Evolutionary conservation across 2,888 invertebrate species (phyloP).

Genomic region (Phania funesta): DNA sequence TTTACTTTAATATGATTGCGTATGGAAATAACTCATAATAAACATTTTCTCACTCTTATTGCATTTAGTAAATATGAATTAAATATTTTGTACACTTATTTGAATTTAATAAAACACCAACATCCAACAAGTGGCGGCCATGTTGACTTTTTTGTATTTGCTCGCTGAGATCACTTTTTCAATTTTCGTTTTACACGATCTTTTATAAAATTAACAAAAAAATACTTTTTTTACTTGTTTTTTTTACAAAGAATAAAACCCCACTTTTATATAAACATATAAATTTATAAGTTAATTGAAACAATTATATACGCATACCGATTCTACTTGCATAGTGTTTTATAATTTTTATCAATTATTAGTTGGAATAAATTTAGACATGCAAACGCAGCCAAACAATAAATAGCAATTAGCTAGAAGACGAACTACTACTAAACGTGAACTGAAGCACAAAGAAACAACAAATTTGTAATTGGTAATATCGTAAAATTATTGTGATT

Average conservation of each 20-base stretch:
- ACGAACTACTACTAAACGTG: conserved; percentile 56
- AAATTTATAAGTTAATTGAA: not conserved
- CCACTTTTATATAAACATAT: not conserved
- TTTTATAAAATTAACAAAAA: conserved; percentile 48
- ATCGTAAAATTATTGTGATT: conserved; percentile 49
- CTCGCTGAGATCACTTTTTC: conserved; percentile 68
- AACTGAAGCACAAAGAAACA: conserved; percentile 41
- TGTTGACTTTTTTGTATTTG: conserved; percentile 74
- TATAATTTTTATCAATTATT: conserved; percentile 8
- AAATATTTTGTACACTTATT: conserved; percentile 39
- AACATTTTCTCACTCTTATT: conserved; percentile 29
- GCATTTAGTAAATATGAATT: conserved; percentile 30
- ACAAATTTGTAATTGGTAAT: not conserved
- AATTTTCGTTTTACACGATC: conserved; percentile 55
- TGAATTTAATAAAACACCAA: conserved; percentile 63
- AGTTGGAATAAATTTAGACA: conserved; percentile 23
- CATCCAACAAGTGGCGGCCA: conserved; percentile 80
- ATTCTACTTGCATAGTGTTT: conserved; percentile 14
- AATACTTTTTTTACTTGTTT: conserved; percentile 27
- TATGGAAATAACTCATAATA: conserved; percentile 22
- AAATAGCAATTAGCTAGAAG: not conserved
- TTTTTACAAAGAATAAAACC: conserved; percentile 26
- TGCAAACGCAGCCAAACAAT: conserved; percentile 3
- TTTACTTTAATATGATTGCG: not conserved
- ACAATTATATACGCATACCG: conserved; percentile 34